Evolutionary conservation across 2,888 invertebrate species (phyloP).

Genomic region (Heliconius hortense): DNA sequence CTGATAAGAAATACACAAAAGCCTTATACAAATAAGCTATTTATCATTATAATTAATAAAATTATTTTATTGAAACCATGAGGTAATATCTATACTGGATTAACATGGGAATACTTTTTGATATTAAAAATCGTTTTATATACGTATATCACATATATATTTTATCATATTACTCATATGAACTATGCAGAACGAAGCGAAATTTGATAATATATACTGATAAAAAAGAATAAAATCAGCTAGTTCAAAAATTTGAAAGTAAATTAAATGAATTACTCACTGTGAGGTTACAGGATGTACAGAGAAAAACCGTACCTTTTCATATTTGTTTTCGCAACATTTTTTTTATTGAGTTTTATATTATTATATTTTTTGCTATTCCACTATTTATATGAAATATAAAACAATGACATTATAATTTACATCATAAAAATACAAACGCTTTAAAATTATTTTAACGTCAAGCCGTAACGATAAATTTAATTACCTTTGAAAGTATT

Average conservation of each 20-base stretch:
- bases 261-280: neutral
- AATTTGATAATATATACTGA: neutral
- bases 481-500: neutral
- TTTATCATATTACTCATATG: neutral
- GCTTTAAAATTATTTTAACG: neutral
- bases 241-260: neutral
- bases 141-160: neutral
- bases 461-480: neutral
- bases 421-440: neutral
- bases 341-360: neutral
- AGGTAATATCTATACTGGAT: neutral
- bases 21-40: neutral
- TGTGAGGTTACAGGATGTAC: neutral
- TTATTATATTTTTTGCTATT: neutral
- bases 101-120: neutral
- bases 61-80: constrained; percentile 1
- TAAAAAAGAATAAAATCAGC: neutral
- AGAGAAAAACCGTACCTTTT: neutral
- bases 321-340: neutral
- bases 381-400: neutral
- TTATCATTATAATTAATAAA: neutral
- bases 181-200: neutral
- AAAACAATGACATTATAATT: neutral
- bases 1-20: constrained; percentile 16
- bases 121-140: neutral